Base-by-base conservation (phyloP, 2,888 invertebrate genomes). In the Trissoscelio sp. region DNA sequence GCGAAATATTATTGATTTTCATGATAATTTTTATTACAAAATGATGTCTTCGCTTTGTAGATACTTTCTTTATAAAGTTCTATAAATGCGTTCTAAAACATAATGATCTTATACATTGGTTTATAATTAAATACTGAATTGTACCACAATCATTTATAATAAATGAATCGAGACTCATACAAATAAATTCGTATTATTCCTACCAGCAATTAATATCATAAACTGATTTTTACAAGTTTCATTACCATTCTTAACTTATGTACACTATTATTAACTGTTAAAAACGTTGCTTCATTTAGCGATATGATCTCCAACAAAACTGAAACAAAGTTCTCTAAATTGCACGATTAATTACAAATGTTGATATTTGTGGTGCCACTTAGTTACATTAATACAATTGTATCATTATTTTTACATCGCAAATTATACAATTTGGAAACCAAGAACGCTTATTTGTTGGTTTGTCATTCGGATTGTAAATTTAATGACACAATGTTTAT, bases 61-160 rank as follows among this genome's bases (percentile, higher is more conserved):
- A 11, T 20, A 20, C 9, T 44, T 69, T 46, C 42, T 57, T 69
- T 57, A 57, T 69, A 55, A 69, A 67, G 37, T 69, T 69, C 48
- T 70, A 70, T 70, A 70, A 70, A 70, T 70, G 70, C 70, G 42
- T 46, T 58, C 46, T 70, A 70, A 69, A 70, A 70, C 44, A 69
- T 70, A 69, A 69, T 69, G 14, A 58, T 46, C 69, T 69, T 69
- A 69, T 58, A 70, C 70, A 70, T 46, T 48, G 46, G 22, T 58
- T 37, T 58, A 70, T 44, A 70, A 58, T 70, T 58, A 70, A 70
- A 70, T 70, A 70, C 57, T 70, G 70, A 44, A 44, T 1, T 70
- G 46, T 58, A 70, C 57, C 37, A 42, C 37, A 22, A 58, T 46
- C 18, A 70, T 70, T n/a, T 48, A 70, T 37, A 70, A 58, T 70